phyloP scores from a whole-genome alignment of 2,888 invertebrate genomes.

The Eueremaeus valkanovi region DNA sequence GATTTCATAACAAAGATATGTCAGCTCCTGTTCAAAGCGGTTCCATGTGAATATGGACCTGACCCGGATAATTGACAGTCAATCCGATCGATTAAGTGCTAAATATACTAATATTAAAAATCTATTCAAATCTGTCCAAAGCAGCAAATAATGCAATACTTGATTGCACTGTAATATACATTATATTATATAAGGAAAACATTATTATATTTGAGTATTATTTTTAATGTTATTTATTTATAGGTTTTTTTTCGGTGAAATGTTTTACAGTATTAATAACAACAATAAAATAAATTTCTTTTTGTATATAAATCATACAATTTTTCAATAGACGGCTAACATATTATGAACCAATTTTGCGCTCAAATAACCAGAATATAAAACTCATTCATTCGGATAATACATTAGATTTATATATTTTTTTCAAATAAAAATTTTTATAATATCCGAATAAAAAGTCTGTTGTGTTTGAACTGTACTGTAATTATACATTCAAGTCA shows the following conservation, averaged over 20 bases:
- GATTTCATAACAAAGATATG: constrained; percentile 41
- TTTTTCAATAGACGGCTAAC: too few relatives aligned
- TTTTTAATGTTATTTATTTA: background rate
- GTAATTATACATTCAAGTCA: too few relatives aligned
- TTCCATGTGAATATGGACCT: constrained; percentile 44
- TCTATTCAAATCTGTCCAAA: background rate
- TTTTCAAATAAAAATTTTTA: too few relatives aligned
- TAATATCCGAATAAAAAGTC: too few relatives aligned
- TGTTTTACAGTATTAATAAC: background rate
- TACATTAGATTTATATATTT: too few relatives aligned
- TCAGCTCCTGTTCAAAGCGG: constrained; percentile 43
- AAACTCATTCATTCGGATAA: too few relatives aligned
- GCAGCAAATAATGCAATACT: background rate
- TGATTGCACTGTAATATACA: background rate
- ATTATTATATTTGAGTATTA: background rate
- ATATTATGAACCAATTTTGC: too few relatives aligned
- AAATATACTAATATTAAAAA: too few relatives aligned
- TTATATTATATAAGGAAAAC: background rate
- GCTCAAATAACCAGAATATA: too few relatives aligned
- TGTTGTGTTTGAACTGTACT: too few relatives aligned
- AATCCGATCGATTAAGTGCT: background rate
- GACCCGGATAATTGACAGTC: background rate
- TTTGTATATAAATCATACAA: background rate
- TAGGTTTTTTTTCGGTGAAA: background rate
- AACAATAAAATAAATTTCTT: background rate